Evolutionary conservation across 1,140 invertebrate genomes (phyloP), one percentile per base, ranked within the genome.

Genomic region (Drosophila tsacasi): DNA sequence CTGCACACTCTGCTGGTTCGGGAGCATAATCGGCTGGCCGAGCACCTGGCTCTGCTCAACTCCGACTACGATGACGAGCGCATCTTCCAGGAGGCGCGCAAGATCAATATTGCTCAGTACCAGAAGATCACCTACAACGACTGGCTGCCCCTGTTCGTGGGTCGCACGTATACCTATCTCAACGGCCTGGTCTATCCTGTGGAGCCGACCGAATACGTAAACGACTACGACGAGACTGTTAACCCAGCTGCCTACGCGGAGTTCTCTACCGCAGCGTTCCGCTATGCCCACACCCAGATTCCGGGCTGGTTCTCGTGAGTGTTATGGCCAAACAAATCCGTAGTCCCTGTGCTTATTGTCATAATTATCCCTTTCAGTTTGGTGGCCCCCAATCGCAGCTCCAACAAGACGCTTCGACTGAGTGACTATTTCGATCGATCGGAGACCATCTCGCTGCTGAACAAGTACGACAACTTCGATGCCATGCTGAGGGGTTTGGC

Each of bases 11-110:
- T 99, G 13, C 94, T 97, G 44, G 93, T 98, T 59, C 94, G 98
- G 69, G 97, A 99, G 93, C 98, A 99, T 91, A 99, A 99, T 93
- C 94, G 97, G 46, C 94, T 99, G 19, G 97, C 98, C 1, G 94
- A 95, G 27, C 93, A 93, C 37, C 92, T 99, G 1, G 92, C 94
- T 0, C 75, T 94, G 5, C 83, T 98, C 1, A 99, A 99, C 93
- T 96, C 97, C 1, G 96, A 97, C 63, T 98, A 97, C 97, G 94
- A 95, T 58, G 97, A 98, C 80, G 97, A 98, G 92, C 96, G 94
- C 0, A 92, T 97, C 8, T 98, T 96, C 93, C 97, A 99, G 93
- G 98, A 99, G 93, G 94, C 97, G 0, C 94, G 98, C 60, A 95
- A 96, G 72, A 97, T 99, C 39, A 93, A 94, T 54, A 96, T 96